Conservation (phyloP, 2,888 invertebrate genomes). For the Zelleria hepariella region DNA sequence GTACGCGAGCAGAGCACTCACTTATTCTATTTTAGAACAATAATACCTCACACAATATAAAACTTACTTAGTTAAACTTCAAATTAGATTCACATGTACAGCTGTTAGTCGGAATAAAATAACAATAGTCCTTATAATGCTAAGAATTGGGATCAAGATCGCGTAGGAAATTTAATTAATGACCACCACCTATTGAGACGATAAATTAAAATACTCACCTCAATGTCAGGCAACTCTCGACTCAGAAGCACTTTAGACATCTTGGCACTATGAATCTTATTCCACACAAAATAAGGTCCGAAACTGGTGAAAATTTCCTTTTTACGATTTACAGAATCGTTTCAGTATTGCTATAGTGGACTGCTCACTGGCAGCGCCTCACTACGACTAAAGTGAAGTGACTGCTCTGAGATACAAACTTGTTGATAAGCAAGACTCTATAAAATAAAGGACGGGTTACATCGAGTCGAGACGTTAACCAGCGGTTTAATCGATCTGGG, state of each 20-base stretch:
- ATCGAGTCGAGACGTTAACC: neutral
- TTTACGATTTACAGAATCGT: neutral
- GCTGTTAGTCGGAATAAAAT: no score
- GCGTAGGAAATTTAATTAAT: no score
- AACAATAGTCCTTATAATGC: no score
- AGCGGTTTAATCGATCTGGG: neutral
- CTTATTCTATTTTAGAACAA: no score
- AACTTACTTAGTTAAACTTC: no score
- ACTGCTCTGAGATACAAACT: neutral
- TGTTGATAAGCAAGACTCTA: neutral
- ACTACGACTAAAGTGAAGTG: constrained; percentile 42
- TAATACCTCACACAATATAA: no score
- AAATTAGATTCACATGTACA: no score
- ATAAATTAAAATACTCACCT: constrained; percentile 63
- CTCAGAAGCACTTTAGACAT: constrained; percentile 73
- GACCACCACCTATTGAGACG: no score
- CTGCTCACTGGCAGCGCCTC: constrained; percentile 69
- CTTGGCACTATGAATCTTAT: constrained; percentile 17
- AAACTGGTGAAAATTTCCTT: neutral
- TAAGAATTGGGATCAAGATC: no score
- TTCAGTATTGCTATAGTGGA: constrained; percentile 22
- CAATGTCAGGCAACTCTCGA: constrained; percentile 85
- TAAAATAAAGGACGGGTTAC: neutral
- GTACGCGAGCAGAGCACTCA: no score
- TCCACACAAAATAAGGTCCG: neutral